Base-by-base conservation (phyloP, 2,797 vertebrate genomes). In the Pipistrellus pipistrellus region DNA sequence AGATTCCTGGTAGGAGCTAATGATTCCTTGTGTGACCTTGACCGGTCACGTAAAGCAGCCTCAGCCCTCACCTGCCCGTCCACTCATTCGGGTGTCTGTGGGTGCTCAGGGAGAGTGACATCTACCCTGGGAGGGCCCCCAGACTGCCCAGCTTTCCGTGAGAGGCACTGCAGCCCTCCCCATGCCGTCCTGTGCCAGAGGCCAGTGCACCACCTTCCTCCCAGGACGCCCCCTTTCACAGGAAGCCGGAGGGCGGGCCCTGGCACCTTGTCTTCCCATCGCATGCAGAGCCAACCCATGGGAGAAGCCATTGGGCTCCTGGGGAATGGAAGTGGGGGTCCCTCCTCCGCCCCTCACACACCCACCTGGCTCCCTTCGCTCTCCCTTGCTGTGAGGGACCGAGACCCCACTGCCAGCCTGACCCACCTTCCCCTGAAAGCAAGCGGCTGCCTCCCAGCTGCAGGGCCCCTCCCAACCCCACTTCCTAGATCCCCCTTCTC, bases 1-100 rank as follows among this genome's bases (percentile, higher is more conserved):
- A 90, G 62, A 85, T 35, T 48, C 4, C 41, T 86, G 46, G 51
- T 18, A 77, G 89, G 14, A 44, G 23, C 55, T 84, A 55, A n/a
- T 80, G 32, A 59, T 48, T 91, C 38, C 21, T 62, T 57, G 17
- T 35, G 48, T 91, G 90, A 93, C 81, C 41, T 85, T 92, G 41
- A 38, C 59, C 64, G 32, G 46, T 44, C 66, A 15, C 44, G 86
- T 88, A 76, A 78, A 6, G 2, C 46, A 66, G 11, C 25, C 51
- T 55, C 17, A 8, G 41, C 57, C 72, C 53, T 86, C 4, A 10
- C 48, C 44, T 48, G 55, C 41, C n/a, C 17, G 3, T 38, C 66
- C 35, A 38, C 27, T 66, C n/a, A 44, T 35, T n/a, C 32, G 21
- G 30, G 30, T 89, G 62, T 64, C 71, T 62, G 9, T 55, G 9